A percentile compares a stretch with the other conserved stretches of the same genome.
Evolutionary conservation across 2,797 vertebrate genomes (phyloP).

Genomic region (Notolepis coatsorum): DNA sequence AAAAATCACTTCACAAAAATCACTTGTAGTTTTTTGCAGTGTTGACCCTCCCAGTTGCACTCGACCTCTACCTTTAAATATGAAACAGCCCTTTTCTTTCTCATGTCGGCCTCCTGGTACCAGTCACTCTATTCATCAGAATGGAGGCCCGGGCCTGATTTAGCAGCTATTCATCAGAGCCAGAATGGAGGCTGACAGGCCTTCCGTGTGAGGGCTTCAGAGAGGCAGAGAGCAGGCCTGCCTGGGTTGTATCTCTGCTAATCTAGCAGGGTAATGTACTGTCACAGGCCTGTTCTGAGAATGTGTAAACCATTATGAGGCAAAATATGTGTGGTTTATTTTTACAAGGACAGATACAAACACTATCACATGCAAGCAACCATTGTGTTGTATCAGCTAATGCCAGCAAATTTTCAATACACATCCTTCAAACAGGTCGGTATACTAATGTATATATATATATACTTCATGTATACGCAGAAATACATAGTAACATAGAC

Average conservation of each 20-base stretch:
- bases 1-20: too few relatives aligned
- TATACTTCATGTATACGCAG: too few relatives aligned
- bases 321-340: too few relatives aligned
- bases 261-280: conserved; percentile 36
- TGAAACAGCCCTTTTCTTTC: conserved; percentile 62
- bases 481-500: too few relatives aligned
- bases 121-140: conserved; percentile 67
- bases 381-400: too few relatives aligned
- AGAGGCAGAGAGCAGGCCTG: conserved; percentile 54
- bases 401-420: too few relatives aligned
- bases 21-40: too few relatives aligned
- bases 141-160: conserved; percentile 44
- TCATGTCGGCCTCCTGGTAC: conserved; percentile 50
- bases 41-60: conserved; percentile 62
- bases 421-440: too few relatives aligned
- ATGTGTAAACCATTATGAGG: conserved; percentile 1
- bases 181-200: conserved; percentile 40
- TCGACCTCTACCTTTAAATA: conserved; percentile 58
- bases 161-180: conserved; percentile 61
- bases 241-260: conserved; percentile 47
- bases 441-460: too few relatives aligned
- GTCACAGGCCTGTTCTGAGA: conserved; percentile 50
- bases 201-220: conserved; percentile 49
- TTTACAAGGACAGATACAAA: too few relatives aligned
- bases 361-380: too few relatives aligned